Conservation (phyloP, 2,113 vertebrate species). For the Otis tarda region DNA sequence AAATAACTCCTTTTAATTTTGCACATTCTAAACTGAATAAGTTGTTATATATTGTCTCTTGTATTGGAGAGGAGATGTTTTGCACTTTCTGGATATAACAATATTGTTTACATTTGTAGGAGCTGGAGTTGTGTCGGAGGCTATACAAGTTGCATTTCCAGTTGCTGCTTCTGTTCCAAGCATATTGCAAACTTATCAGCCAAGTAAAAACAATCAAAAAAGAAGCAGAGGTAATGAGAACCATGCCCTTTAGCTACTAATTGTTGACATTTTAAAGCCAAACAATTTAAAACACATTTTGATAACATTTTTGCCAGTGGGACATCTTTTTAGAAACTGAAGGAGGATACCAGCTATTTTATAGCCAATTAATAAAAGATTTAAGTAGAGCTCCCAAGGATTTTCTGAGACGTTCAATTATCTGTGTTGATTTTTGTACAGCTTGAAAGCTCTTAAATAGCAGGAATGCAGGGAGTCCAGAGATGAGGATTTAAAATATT, state of each 20-base stretch:
- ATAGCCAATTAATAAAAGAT: background rate
- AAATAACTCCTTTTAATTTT: slow-evolving; percentile 55
- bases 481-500: background rate
- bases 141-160: slow-evolving; percentile 98
- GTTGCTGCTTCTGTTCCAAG: slow-evolving; percentile 96
- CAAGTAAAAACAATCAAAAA: slow-evolving; percentile 92
- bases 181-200: slow-evolving; percentile 96
- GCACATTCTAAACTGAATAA: slow-evolving; percentile 24
- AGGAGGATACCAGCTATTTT: background rate
- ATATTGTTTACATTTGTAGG: slow-evolving; percentile 74
- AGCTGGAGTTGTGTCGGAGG: slow-evolving; percentile 94
- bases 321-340: slow-evolving; percentile 3
- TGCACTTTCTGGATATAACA: background rate
- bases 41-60: slow-evolving; percentile 14
- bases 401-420: background rate
- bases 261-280: slow-evolving; percentile 35
- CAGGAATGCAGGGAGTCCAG: background rate
- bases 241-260: background rate
- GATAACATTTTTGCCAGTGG: background rate
- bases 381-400: background rate
- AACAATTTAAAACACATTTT: background rate
- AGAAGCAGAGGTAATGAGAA: slow-evolving; percentile 88
- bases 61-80: background rate
- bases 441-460: background rate
- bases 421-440: slow-evolving; percentile 17